These are phyloP conservation scores for Halisarca cf. caerulea DNA, from an alignment of 37 sponge, comb jelly and placozoan genomes.

Conservation along the genomic window DNA sequence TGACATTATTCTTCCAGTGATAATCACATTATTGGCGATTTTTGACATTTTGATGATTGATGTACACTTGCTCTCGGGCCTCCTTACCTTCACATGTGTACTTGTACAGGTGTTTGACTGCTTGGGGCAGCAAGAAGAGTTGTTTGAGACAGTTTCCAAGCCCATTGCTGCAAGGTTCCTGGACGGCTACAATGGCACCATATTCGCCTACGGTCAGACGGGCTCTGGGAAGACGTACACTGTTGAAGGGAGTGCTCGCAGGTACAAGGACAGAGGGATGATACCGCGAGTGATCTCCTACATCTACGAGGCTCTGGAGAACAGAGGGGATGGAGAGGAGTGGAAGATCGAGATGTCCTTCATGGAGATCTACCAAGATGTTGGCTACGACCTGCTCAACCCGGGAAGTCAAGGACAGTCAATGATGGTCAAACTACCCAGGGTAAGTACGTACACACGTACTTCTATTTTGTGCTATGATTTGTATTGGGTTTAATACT, in stretches of 20 bases:
- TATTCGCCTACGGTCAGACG: slow-evolving; percentile 95
- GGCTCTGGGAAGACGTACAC: slow-evolving; percentile 83
- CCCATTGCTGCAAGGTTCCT: slow-evolving; percentile 71
- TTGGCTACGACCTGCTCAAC: slow-evolving; percentile 88
- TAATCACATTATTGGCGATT: no score
- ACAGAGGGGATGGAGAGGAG: slow-evolving; percentile 42
- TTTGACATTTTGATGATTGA: no score
- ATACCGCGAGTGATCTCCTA: slow-evolving; percentile 68
- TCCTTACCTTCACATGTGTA: no score
- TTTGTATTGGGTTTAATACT: no score
- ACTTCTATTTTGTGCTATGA: no score
- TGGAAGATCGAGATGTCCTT: slow-evolving; percentile 73
- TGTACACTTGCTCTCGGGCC: no score
- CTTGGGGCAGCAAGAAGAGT: slow-evolving; percentile 56
- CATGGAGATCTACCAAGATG: slow-evolving; percentile 92
- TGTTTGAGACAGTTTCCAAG: slow-evolving; percentile 60
- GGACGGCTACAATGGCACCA: slow-evolving; percentile 86
- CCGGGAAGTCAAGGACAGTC: slow-evolving; percentile 61
- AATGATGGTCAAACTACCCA: slow-evolving; percentile 73
- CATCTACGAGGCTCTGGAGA: slow-evolving; percentile 45
- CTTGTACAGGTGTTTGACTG: slow-evolving; percentile 58
- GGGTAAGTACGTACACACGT: no score
- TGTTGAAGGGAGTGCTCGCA: slow-evolving; percentile 64
- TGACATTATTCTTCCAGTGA: no score
- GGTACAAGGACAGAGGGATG: slow-evolving; percentile 75